Conservation (phyloP, 2,888 invertebrate species). For the Chalcis sispes region DNA sequence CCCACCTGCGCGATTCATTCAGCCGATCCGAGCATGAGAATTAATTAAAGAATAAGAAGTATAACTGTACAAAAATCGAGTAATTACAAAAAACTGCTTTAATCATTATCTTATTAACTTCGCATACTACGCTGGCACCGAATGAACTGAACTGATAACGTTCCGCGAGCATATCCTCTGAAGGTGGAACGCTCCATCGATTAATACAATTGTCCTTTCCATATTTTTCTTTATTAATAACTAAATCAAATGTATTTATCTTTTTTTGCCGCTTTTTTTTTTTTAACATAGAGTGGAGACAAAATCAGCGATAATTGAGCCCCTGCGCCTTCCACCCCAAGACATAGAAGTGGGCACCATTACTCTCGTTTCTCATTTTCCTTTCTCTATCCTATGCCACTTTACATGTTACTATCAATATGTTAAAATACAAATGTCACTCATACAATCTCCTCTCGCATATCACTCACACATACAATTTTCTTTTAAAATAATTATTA, state of each 20-base stretch:
- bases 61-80: constrained; percentile 58
- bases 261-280: constrained; percentile 56
- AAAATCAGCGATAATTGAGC: constrained; percentile 58
- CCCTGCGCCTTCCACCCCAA: constrained; percentile 59
- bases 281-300: constrained; percentile 60
- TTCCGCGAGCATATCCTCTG: constrained; percentile 58
- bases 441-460: constrained; percentile 70
- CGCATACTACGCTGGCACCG: constrained; percentile 65
- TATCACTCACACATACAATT: constrained; percentile 73
- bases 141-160: constrained; percentile 69
- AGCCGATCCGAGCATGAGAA: constrained; percentile 58
- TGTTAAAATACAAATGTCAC: constrained; percentile 76
- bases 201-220: constrained; percentile 59
- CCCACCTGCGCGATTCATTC: constrained; percentile 58
- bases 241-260: constrained; percentile 58
- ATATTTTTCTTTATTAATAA: constrained; percentile 56
- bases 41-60: constrained; percentile 56
- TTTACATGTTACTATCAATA: constrained; percentile 76
- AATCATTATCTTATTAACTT: constrained; percentile 53
- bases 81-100: constrained; percentile 58
- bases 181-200: constrained; percentile 51
- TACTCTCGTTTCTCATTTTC: constrained; percentile 58
- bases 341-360: constrained; percentile 60
- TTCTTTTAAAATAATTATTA: constrained; percentile 74
- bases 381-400: constrained; percentile 73